A percentile compares a stretch with the other conserved stretches of the same genome.
Conservation (phyloP, 2,888 invertebrate species). For the Chrysolina haemoptera region DNA sequence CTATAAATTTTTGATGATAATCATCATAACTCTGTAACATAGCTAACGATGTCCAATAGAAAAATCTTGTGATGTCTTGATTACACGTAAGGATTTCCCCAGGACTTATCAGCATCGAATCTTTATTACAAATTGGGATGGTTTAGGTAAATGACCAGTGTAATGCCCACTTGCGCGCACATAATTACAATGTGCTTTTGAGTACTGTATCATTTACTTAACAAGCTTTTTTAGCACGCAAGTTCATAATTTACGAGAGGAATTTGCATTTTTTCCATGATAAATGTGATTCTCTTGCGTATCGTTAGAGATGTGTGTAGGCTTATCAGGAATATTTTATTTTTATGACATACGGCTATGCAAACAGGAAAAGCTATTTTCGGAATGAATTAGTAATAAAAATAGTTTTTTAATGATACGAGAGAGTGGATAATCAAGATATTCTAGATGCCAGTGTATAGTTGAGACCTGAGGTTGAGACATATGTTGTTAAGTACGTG, state of each 20-base stretch:
- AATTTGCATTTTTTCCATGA: slow-evolving; percentile 48
- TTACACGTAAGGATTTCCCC: slow-evolving; percentile 34
- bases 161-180: slow-evolving; percentile 35
- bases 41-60: slow-evolving; percentile 1
- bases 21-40: background rate
- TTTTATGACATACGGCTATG: slow-evolving; percentile 15
- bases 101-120: slow-evolving; percentile 33
- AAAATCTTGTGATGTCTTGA: slow-evolving; percentile 37
- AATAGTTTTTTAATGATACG: background rate
- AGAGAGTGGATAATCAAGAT: background rate
- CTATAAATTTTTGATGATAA: slow-evolving; percentile 3
- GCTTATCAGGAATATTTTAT: slow-evolving; percentile 27
- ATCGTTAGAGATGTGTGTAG: slow-evolving; percentile 37
- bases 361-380: background rate
- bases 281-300: slow-evolving; percentile 39
- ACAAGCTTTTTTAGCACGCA: slow-evolving; percentile 51
- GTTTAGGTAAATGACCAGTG: slow-evolving; percentile 30
- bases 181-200: slow-evolving; percentile 40
- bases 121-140: slow-evolving; percentile 38
- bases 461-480: background rate
- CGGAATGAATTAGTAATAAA: slow-evolving; percentile 9
- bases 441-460: background rate
- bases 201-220: slow-evolving; percentile 45
- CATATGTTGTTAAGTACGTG: background rate
- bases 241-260: slow-evolving; percentile 43